These are phyloP conservation scores for Odontomyia ornata DNA, from an alignment of 2,888 invertebrate species.

Conservation along the genomic window DNA sequence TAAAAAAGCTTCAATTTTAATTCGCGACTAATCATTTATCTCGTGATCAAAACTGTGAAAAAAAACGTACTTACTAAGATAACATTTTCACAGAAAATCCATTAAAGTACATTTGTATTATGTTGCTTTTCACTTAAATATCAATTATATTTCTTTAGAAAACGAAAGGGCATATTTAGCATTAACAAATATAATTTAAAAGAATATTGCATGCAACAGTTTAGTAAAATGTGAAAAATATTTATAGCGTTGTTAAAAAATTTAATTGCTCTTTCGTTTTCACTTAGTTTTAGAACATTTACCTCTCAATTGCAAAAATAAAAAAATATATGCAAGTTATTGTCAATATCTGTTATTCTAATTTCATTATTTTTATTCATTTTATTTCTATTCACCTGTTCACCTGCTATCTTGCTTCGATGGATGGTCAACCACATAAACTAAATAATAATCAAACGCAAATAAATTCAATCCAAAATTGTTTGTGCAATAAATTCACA, in stretches of 20 bases:
- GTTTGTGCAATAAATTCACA: conserved; percentile 24
- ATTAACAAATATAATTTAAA: background rate
- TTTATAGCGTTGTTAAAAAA: too few relatives aligned
- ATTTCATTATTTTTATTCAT: conserved; percentile 54
- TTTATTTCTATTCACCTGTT: conserved; percentile 61
- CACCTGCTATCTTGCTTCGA: conserved; percentile 62
- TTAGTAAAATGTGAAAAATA: too few relatives aligned
- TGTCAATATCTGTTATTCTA: conserved; percentile 48
- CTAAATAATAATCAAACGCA: conserved; percentile 43
- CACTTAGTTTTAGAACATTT: too few relatives aligned
- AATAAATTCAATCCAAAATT: conserved; percentile 47
- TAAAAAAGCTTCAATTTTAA: background rate
- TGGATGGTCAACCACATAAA: conserved; percentile 58
- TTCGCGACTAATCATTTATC: background rate
- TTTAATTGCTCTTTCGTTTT: background rate
- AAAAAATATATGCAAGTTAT: conserved; percentile 22
- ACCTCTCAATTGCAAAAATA: background rate
- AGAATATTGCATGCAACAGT: too few relatives aligned
- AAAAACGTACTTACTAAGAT: background rate
- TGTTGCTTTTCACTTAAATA: background rate
- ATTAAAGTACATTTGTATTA: too few relatives aligned
- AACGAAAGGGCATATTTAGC: background rate
- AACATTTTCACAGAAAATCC: too few relatives aligned
- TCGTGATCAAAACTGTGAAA: background rate
- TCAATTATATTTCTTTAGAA: background rate